phyloP scores from a whole-genome alignment of 1,140 invertebrate genomes.

The Drosophila grimshawi region DNA sequence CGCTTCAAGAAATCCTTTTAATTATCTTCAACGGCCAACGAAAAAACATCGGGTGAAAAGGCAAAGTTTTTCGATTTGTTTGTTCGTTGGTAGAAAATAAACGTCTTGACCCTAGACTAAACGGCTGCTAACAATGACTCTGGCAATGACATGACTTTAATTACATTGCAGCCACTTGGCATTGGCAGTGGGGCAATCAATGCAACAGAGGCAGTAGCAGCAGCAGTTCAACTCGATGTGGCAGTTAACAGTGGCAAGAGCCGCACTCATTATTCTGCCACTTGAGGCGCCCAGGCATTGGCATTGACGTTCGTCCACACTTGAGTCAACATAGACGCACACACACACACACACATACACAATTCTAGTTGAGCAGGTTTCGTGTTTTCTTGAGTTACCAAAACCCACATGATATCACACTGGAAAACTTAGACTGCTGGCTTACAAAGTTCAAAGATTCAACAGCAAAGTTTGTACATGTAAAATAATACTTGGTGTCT shows the following conservation, averaged over 20 bases:
- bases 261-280: slow-evolving; percentile 72
- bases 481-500: no score
- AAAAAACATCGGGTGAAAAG: neutral
- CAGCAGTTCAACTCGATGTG: slow-evolving; percentile 1
- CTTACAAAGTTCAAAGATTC: no score
- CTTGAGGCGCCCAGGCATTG: slow-evolving; percentile 57
- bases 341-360: slow-evolving; percentile 1
- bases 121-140: slow-evolving; percentile 38
- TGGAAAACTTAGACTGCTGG: neutral
- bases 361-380: slow-evolving; percentile 1
- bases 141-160: slow-evolving; percentile 77
- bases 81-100: slow-evolving; percentile 16
- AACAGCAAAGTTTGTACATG: no score
- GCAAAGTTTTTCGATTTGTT: slow-evolving; percentile 67
- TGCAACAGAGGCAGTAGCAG: slow-evolving; percentile 10
- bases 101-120: slow-evolving; percentile 34
- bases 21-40: slow-evolving; percentile 41
- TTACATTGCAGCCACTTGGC: slow-evolving; percentile 66
- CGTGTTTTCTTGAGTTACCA: slow-evolving; percentile 4
- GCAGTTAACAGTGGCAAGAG: slow-evolving; percentile 41
- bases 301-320: slow-evolving; percentile 40
- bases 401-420: neutral
- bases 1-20: slow-evolving; percentile 55
- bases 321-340: slow-evolving; percentile 25
- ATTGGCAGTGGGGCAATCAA: slow-evolving; percentile 53